Evolutionary conservation across 2,888 invertebrate genomes (phyloP), one percentile per base, ranked within the genome.

Genomic region (Osmoderma eremita): DNA sequence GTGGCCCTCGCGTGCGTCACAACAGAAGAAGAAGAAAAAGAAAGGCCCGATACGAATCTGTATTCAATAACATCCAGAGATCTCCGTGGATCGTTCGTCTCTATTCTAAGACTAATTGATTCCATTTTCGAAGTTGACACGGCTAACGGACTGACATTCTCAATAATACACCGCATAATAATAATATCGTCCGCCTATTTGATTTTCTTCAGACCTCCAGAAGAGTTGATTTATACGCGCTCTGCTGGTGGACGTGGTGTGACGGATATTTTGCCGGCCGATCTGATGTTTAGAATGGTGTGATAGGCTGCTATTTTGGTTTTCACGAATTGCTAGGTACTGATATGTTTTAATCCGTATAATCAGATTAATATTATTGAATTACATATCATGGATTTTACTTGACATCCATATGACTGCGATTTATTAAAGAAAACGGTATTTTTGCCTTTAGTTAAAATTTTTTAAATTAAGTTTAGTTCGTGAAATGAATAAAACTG

Each of bases 61-160:
- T 74, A 77, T 78, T 78, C 75, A 77, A 78, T 77, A 75, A 73
- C 58, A 67, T 45, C 58, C 65, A 61, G 66, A 70, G 58, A 61
- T 61, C 45, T 61, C 53, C 38, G 30, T 61, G 58, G 53, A 61
- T 61, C 58, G 58, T 61, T 61, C 58, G 17, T 61, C 58, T 61
- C 58, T 61, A 61, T 61, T 61, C 58, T 61, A 61, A 61, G 73
- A 79, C 76, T 78, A 78, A 80, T 80, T 75, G 79, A 78, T 79
- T 78, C 75, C 71, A 76, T 76, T 77, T 76, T 74, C 69, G 68
- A 72, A 71, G 74, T 75, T 80, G 79, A 80, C 79, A 63, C 54
- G 54, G 24, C 65, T 48, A 61, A 61, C 58, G 45, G 58, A 30
- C 58, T 45, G 45, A 45, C 58, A 48, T 61, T 61, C 45, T 61